Evolutionary conservation across 2,113 vertebrate species (phyloP), one percentile per base, ranked within the genome.

Genomic region (Octodon degus): DNA sequence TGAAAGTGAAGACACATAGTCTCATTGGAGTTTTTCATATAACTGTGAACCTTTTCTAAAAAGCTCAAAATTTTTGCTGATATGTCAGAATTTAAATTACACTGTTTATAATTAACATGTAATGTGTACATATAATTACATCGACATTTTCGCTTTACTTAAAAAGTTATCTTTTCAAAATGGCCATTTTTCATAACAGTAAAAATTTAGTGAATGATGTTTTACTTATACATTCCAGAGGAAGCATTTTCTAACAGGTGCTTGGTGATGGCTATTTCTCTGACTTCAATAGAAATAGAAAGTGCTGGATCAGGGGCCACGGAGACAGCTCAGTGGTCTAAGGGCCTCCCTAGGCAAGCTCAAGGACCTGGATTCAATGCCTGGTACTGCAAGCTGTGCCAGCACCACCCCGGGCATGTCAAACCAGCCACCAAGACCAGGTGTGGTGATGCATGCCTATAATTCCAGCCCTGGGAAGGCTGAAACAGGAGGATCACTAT

Each of bases 121-220:
- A 27, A 80, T 43, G 34, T 63, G 60, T 91, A 79, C 32, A 55
- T 80, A 40, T 79, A 76, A 37, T 83, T 50, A 87, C 32, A 93
- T 60, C 43, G 79, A n/a, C 19, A 76, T 32, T 86, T 40, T 3
- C 30, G 16, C 40, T 67, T 92, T 86, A 91, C 87, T 89, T 87
- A 30, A 88, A 60, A 91, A 60, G 79, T 30, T n/a, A 47, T 76
- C 55, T 72, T 94, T 85, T 89, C 34, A 53, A 89, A 84, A 63
- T 1, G 63, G 37, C 50, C 50, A 88, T 72, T 85, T 86, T 83
- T 74, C 5, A 20, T 55, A 90, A 77, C 22, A 65, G 32, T 47
- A 55, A 80, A 27, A 89, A 81, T 11, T 32, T 40, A 16, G 34
- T 43, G 25, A 43, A 25, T 86, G 30, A 88, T 55, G 24, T 83